phyloP scores from a whole-genome alignment of 1,140 invertebrate species.

The Dreissena polymorpha region DNA sequence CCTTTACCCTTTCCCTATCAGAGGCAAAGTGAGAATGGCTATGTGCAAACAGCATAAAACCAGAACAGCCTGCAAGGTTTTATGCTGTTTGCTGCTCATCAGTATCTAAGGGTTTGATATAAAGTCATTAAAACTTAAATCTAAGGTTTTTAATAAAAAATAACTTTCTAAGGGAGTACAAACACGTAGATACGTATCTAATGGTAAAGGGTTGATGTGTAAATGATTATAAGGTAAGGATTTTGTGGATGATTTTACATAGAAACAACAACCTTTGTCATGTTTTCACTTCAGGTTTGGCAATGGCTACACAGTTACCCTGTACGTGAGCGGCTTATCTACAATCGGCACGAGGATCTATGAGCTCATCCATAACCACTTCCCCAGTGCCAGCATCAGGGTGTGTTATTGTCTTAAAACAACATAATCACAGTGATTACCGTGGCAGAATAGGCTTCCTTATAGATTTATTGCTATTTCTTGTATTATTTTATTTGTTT shows the following conservation, averaged over 20 bases:
- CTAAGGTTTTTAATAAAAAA: too few relatives aligned
- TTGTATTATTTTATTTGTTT: not conserved
- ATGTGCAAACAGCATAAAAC: too few relatives aligned
- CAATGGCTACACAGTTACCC: conserved; percentile 86
- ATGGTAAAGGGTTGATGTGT: too few relatives aligned
- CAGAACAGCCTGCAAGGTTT: too few relatives aligned
- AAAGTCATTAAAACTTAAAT: too few relatives aligned
- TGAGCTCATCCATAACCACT: conserved; percentile 65
- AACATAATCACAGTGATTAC: conserved; percentile 5
- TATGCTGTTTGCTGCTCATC: too few relatives aligned
- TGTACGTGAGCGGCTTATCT: conserved; percentile 74
- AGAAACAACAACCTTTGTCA: too few relatives aligned
- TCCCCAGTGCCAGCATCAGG: conserved; percentile 80
- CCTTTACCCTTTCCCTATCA: too few relatives aligned
- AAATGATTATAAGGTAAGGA: not conserved
- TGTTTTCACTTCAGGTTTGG: conserved; percentile 84
- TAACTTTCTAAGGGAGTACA: too few relatives aligned
- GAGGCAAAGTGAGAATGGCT: too few relatives aligned
- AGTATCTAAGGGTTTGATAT: too few relatives aligned
- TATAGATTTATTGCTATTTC: not conserved
- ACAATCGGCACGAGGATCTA: conserved; percentile 55
- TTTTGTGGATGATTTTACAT: not conserved
- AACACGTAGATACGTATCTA: too few relatives aligned
- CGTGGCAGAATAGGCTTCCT: not conserved
- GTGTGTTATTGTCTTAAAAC: conserved; percentile 57